Percentiles rank a stretch among this genome's conserved stretches.
phyloP scores from a whole-genome alignment of 1,140 invertebrate genomes.

The Musca domestica region DNA sequence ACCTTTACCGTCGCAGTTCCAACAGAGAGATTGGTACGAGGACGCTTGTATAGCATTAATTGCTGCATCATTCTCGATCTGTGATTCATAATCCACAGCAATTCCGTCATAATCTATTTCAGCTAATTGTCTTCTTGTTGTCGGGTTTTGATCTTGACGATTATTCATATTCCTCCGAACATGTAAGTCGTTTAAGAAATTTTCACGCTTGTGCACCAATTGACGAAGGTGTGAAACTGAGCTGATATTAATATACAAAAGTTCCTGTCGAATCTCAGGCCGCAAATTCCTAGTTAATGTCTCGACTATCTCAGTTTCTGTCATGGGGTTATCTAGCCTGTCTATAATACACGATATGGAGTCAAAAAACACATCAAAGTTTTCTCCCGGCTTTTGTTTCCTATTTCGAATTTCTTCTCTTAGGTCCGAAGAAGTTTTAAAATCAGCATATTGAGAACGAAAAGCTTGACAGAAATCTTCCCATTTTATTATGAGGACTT shows the following conservation, averaged over 20 bases:
- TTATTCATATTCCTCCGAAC: too few species aligned
- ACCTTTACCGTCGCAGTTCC: too few species aligned
- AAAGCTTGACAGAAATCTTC: not conserved
- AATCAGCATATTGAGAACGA: not conserved
- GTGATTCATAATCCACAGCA: too few species aligned
- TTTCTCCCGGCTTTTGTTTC: not conserved
- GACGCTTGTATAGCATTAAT: too few species aligned
- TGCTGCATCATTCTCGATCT: too few species aligned
- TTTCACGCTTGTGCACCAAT: not conserved
- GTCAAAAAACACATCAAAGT: slow-evolving; percentile 1
- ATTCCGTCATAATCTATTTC: too few species aligned
- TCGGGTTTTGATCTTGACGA: too few species aligned
- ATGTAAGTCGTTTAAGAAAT: not conserved
- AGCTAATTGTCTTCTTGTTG: too few species aligned
- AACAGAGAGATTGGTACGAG: too few species aligned
- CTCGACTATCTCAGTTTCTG: not conserved
- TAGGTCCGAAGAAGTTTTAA: not conserved
- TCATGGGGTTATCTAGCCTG: not conserved
- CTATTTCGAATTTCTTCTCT: not conserved
- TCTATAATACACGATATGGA: not conserved
- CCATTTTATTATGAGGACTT: not conserved
- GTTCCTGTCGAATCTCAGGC: not conserved
- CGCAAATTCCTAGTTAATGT: not conserved
- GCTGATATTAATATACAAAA: not conserved
- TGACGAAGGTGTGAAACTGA: not conserved